These are phyloP conservation scores for Pocillopora damicornis DNA, from an alignment of 64 coral and sea anemone species.

Conservation along the genomic window DNA sequence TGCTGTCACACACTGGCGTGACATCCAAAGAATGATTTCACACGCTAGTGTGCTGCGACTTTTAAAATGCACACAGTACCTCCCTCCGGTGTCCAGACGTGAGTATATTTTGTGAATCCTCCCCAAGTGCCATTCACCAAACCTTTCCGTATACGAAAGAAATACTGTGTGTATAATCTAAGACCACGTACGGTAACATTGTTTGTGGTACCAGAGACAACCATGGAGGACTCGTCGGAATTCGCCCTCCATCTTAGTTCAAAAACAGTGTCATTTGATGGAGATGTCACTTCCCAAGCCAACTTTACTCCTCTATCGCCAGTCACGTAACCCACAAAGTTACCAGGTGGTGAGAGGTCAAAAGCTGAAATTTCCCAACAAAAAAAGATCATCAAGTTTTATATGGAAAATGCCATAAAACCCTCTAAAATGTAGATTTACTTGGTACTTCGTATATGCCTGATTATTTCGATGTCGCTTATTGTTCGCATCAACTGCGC, in stretches of 20 bases:
- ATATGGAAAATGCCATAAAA: too few species aligned
- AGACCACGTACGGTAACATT: conserved; percentile 30
- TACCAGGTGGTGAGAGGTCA: conserved; percentile 10
- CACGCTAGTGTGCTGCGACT: too few species aligned
- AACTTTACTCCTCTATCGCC: conserved; percentile 27
- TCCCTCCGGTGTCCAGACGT: conserved; percentile 42
- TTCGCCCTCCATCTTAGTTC: conserved; percentile 16
- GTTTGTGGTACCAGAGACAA: conserved; percentile 27
- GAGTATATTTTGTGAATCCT: conserved; percentile 24
- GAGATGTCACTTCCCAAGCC: conserved; percentile 36
- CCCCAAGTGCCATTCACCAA: conserved; percentile 37
- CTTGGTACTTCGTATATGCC: too few species aligned
- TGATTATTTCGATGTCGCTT: too few species aligned
- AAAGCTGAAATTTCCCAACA: neutral
- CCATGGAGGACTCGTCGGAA: conserved; percentile 15
- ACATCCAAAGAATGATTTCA: too few species aligned
- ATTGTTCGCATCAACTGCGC: too few species aligned
- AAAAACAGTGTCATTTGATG: conserved; percentile 23
- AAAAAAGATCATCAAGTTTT: too few species aligned
- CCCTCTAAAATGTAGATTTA: too few species aligned
- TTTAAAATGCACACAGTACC: neutral
- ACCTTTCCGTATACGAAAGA: conserved; percentile 44
- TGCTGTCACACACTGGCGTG: too few species aligned
- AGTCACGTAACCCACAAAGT: neutral
- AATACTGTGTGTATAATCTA: conserved; percentile 34